Evolutionary conservation across 1,140 invertebrate species (phyloP).

Genomic region (Samia ricini): DNA sequence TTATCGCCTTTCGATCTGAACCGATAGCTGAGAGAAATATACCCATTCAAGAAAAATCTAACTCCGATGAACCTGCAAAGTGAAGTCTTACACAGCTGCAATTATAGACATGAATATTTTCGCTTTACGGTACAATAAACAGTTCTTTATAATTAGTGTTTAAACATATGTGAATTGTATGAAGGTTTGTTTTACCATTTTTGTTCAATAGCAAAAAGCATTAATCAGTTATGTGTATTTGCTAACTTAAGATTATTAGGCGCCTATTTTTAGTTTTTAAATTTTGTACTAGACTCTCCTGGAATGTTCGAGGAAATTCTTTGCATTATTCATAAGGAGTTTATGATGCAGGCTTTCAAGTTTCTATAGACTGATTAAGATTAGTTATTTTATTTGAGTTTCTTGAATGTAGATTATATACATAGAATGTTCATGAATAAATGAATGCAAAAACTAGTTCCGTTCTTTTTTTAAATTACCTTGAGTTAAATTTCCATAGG

Average conservation of each 20-base stretch:
- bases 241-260: not conserved
- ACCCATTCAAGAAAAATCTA: slow-evolving; percentile 56
- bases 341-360: not conserved
- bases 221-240: not conserved
- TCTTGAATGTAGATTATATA: not conserved
- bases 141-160: not conserved
- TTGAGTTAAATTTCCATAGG: too few species aligned
- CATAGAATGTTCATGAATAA: not conserved
- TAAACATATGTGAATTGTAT: not conserved
- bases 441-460: not conserved
- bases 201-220: too few species aligned
- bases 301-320: not conserved
- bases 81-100: not conserved
- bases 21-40: slow-evolving; percentile 52
- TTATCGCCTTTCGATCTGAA: slow-evolving; percentile 61
- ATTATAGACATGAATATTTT: too few species aligned
- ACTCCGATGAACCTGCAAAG: slow-evolving; percentile 26
- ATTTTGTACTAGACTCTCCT: too few species aligned
- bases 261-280: not conserved
- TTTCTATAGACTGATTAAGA: not conserved
- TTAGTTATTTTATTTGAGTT: too few species aligned
- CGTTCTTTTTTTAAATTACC: too few species aligned
- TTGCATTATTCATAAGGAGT: not conserved
- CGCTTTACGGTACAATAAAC: too few species aligned
- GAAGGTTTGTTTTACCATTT: not conserved